Conservation (phyloP, 2,888 invertebrate genomes). For the Dorcus hopei region DNA sequence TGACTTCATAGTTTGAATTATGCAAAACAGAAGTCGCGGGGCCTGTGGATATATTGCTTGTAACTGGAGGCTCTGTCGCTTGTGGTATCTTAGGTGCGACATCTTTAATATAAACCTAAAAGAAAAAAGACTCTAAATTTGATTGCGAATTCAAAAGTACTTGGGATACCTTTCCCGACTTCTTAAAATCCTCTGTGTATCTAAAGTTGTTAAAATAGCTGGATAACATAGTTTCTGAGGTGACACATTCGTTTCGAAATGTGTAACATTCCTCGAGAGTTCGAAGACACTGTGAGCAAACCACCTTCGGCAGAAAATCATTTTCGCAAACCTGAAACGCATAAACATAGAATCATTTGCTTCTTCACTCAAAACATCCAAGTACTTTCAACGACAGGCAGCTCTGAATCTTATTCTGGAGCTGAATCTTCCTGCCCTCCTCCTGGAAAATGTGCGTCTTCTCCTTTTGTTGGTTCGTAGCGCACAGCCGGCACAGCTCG, state of each 20-base stretch:
- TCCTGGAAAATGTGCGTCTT: constrained; percentile 66
- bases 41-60: no score
- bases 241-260: constrained; percentile 62
- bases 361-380: constrained; percentile 10
- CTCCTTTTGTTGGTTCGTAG: constrained; percentile 62
- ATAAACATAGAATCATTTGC: background rate
- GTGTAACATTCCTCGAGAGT: constrained; percentile 61
- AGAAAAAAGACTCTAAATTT: constrained; percentile 6
- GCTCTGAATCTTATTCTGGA: constrained; percentile 63
- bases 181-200: constrained; percentile 60
- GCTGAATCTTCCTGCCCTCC: constrained; percentile 62
- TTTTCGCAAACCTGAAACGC: constrained; percentile 60
- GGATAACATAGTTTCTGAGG: constrained; percentile 65
- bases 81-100: constrained; percentile 28
- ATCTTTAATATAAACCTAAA: constrained; percentile 59
- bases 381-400: constrained; percentile 62
- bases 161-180: constrained; percentile 56
- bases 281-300: constrained; percentile 62
- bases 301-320: constrained; percentile 67
- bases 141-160: background rate
- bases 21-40: background rate
- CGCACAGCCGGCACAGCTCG: constrained; percentile 68
- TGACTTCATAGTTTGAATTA: constrained; percentile 5
- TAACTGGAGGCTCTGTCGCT: background rate
- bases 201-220: constrained; percentile 62